Evolutionary conservation across 2,888 invertebrate genomes (phyloP).

Genomic region (Rhagium mordax): DNA sequence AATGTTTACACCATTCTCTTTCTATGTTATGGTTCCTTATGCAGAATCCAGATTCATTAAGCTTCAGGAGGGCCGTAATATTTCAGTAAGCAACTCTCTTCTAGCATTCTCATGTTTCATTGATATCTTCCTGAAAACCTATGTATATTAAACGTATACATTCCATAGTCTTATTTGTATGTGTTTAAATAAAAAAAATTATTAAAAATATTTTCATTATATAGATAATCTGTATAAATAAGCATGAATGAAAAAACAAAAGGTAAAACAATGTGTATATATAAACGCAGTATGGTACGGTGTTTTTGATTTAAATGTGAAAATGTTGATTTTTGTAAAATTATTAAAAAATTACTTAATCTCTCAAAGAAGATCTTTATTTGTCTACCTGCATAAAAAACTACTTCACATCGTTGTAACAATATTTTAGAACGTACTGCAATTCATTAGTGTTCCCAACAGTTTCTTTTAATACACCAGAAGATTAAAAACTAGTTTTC

Average conservation of each 20-base stretch:
- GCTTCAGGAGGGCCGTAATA: no score
- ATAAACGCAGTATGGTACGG: slow-evolving; percentile 60
- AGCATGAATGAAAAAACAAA: slow-evolving; percentile 61
- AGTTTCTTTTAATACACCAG: slow-evolving; percentile 18
- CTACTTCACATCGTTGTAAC: slow-evolving; percentile 55
- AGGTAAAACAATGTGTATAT: slow-evolving; percentile 55
- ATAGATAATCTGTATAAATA: slow-evolving; percentile 62
- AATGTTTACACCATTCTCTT: no score
- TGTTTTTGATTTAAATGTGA: slow-evolving; percentile 59
- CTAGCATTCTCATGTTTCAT: slow-evolving; percentile 30
- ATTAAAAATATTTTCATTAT: slow-evolving; percentile 70
- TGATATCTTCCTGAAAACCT: slow-evolving; percentile 41
- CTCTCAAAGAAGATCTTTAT: slow-evolving; percentile 53
- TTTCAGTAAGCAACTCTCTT: no score
- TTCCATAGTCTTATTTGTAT: slow-evolving; percentile 65
- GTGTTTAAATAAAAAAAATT: slow-evolving; percentile 65
- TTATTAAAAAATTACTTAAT: slow-evolving; percentile 50
- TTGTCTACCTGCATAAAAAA: slow-evolving; percentile 54
- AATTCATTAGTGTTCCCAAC: slow-evolving; percentile 40
- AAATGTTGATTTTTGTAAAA: slow-evolving; percentile 61
- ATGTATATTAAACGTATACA: slow-evolving; percentile 51
- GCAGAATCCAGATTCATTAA: no score
- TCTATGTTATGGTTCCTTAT: no score
- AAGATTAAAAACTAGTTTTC: slow-evolving; percentile 12
- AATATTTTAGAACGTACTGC: slow-evolving; percentile 45